These are phyloP conservation scores for Drosophila borborema DNA, from an alignment of 2,888 invertebrate genomes.

Conservation along the genomic window DNA sequence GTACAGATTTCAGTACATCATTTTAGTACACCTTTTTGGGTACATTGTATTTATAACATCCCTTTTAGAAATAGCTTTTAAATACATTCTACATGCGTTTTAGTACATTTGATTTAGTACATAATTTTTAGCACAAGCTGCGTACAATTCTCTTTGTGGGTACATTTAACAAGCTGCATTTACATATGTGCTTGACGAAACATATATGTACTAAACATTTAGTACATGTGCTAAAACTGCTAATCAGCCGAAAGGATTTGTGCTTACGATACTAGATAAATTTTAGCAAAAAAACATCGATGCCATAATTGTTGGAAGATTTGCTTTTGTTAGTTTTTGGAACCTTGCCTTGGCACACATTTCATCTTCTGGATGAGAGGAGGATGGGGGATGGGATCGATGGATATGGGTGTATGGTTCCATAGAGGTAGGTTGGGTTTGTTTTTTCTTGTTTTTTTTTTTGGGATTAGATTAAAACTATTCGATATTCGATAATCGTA, in stretches of 20 bases:
- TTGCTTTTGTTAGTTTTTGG: not conserved
- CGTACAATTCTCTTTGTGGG: not conserved
- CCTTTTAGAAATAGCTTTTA: too few species aligned
- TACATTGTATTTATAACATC: too few species aligned
- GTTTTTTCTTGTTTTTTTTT: too few species aligned
- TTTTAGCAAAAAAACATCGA: conserved; percentile 32
- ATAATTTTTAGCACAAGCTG: conserved; percentile 1
- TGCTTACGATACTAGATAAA: conserved; percentile 37
- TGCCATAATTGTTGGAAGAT: conserved; percentile 29
- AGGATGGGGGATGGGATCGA: not conserved
- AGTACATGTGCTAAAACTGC: conserved; percentile 47
- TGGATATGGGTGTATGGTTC: not conserved
- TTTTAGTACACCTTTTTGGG: not conserved
- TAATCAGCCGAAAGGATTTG: conserved; percentile 9
- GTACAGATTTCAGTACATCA: not conserved
- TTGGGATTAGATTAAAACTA: conserved; percentile 51
- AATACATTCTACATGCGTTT: too few species aligned
- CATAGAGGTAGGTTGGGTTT: not conserved
- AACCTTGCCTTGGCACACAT: conserved; percentile 36
- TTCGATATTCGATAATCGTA: conserved; percentile 52
- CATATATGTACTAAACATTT: conserved; percentile 22
- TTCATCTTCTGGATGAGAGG: conserved; percentile 2
- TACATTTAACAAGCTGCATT: not conserved
- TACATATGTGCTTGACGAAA: too few species aligned
- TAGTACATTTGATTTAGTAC: too few species aligned